Evolutionary conservation across 2,113 vertebrate genomes (phyloP), one percentile per base, ranked within the genome.

Genomic region (Tonatia bakeri): DNA sequence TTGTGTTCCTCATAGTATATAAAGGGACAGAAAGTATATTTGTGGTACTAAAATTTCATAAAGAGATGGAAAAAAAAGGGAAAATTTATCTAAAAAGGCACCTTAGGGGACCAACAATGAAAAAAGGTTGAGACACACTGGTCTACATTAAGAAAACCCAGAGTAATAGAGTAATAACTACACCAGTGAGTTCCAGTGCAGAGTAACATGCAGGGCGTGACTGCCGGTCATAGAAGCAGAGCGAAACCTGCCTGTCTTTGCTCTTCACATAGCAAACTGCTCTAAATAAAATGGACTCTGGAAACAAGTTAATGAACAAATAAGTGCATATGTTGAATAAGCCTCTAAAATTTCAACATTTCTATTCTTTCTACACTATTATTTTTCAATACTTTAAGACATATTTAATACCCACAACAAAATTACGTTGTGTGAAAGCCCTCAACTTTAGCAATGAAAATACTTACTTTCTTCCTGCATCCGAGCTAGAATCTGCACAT

Each of bases 401-500:
- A 79, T 76, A 80, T 59, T 93, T 47, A 95, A 75, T 80, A 93
- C 2, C 5, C n/a, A 83, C 16, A 86, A 82, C 17, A 95, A 95
- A 95, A 83, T 38, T 89, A 72, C 7, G 4, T 19, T 50, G 16
- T 69, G 93, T 76, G 22, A 85, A 75, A 77, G 20, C 5, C 3
- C 1, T 95, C 65, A 1, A 7, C 22, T 92, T 86, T 47, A 95
- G 17, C 38, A 87, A 73, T 24, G 56, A 95, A 96, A 97, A 98
- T 91, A 99, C 99, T 99, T 98, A 99, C 99, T 99, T 98, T 99
- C 99, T 98, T 99, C 99, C 96, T 99, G 99, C 99, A 99, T 99
- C 95, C 99, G 99, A 43, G 99, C 99, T 96, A 99, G 97, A 97
- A 99, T 99, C 96, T 99, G 99, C 47, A 99, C 99, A 92, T 99